Evolutionary conservation across 2,888 invertebrate species (phyloP), one percentile per base, ranked within the genome.

Genomic region (Caradrina clavipalpis): DNA sequence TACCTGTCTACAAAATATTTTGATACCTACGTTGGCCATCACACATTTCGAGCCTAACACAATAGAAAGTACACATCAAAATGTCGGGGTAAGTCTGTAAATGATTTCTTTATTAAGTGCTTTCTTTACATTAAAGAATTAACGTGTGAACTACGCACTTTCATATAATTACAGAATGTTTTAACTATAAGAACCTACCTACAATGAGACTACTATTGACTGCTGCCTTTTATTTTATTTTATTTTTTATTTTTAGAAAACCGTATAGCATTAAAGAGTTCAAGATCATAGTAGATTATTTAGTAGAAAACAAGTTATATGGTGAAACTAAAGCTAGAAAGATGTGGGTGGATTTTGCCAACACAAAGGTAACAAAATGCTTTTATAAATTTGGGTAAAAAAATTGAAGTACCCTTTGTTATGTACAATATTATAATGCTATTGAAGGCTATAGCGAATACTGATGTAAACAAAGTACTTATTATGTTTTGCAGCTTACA

Each of bases 301-400:
- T 96, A 67, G 84, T 83, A 35, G 89, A 92, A 66, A 87, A 90
- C 26, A 91, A 89, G 70, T 88, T 90, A 6, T 96, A 90, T 76
- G 76, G 85, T 63, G 92, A 94, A 85, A 84, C 89, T 19, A 94
- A 80, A 78, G 96, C 93, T 15, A 87, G 94, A 67, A 95, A 93
- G 84, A 93, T 96, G 93, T 96, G 96, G 96, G 86, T 93, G 82
- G 92, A 94, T 50, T 92, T 90, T 86, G 93, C 93, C 6, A 90
- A 85, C 76, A 87, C 93, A 22, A 84, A 88, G 81, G 96, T 95
- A 87, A 88, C 81, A 61, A 66, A 70, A 50, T 69, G 11, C 11
- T 63, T 51, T 8, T 56, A 39, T 2, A 7, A 17, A 42, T 68
- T 17, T 68, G 68, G 11, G 58, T 8, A 19, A 19, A 49, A 65